A percentile compares a stretch with the other conserved stretches of the same genome.
These are phyloP conservation scores for Periophthalmus magnuspinnatus DNA, from an alignment of 2,797 vertebrate genomes.

Conservation along the genomic window DNA sequence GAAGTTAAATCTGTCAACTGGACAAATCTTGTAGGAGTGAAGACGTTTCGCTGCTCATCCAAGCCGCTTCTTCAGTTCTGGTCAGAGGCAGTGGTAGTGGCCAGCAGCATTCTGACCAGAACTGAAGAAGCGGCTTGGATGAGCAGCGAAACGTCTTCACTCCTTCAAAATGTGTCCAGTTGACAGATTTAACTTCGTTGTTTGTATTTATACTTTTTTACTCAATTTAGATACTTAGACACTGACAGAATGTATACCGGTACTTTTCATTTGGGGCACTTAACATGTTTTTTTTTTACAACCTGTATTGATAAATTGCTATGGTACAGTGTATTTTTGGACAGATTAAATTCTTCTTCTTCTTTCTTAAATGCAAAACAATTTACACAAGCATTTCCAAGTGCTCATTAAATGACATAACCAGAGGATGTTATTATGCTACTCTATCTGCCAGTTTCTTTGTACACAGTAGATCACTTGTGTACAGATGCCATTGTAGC, in stretches of 20 bases:
- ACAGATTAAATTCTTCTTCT: background rate
- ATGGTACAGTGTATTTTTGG: background rate
- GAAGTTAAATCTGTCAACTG: too few species aligned
- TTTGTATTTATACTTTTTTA: background rate
- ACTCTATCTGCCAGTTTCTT: constrained; percentile 12
- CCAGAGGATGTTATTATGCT: background rate
- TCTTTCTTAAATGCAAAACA: background rate
- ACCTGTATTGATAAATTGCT: background rate
- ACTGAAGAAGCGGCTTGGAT: too few species aligned
- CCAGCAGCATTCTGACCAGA: too few species aligned
- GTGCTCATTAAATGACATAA: background rate
- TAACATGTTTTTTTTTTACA: background rate
- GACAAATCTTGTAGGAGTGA: too few species aligned
- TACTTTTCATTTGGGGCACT: background rate
- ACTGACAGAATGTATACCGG: background rate
- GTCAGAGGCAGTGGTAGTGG: too few species aligned
- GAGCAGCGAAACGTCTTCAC: too few species aligned
- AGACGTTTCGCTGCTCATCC: too few species aligned
- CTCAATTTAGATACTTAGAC: background rate
- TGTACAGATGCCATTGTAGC: constrained; percentile 24
- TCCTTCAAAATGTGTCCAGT: too few species aligned
- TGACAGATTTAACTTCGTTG: too few species aligned
- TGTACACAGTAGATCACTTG: constrained; percentile 2
- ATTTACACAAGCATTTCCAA: background rate
- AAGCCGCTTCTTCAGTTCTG: too few species aligned